These are phyloP conservation scores for Meda fulgida DNA, from an alignment of 2,797 vertebrate species.

Conservation along the genomic window DNA sequence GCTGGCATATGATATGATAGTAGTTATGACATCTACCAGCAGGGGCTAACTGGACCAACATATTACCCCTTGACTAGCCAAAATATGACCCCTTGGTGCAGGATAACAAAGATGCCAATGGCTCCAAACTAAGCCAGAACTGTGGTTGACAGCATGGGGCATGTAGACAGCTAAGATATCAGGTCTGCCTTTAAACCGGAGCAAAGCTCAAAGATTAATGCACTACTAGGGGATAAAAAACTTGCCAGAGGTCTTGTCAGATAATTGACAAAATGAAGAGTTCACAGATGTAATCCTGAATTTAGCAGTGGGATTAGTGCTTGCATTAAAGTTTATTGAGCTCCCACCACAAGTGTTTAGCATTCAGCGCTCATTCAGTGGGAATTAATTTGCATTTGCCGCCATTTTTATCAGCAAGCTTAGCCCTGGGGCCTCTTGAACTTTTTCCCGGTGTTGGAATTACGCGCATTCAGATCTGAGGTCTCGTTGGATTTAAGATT, in stretches of 20 bases:
- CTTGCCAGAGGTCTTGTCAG: background rate
- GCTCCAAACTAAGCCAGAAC: background rate
- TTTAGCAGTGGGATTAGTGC: slow-evolving; percentile 63
- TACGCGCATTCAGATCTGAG: background rate
- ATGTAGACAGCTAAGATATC: background rate
- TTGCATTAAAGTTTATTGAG: slow-evolving; percentile 57
- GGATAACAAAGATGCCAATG: background rate
- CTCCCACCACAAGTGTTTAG: slow-evolving; percentile 35
- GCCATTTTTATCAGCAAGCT: slow-evolving; percentile 39
- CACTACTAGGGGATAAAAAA: background rate
- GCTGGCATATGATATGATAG: background rate
- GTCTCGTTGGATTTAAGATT: background rate
- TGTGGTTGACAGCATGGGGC: background rate
- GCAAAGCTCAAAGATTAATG: background rate
- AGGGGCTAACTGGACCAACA: background rate
- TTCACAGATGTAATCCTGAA: slow-evolving; percentile 60
- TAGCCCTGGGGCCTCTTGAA: slow-evolving; percentile 43
- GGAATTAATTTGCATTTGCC: slow-evolving; percentile 44
- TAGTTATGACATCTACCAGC: background rate
- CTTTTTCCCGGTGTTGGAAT: slow-evolving; percentile 30
- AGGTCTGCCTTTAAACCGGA: background rate
- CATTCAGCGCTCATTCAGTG: slow-evolving; percentile 39
- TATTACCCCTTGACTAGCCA: background rate
- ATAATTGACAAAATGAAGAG: slow-evolving; percentile 26
- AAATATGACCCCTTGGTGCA: background rate